phyloP scores from a whole-genome alignment of 2,797 vertebrate genomes.

The Sylvia borin region DNA sequence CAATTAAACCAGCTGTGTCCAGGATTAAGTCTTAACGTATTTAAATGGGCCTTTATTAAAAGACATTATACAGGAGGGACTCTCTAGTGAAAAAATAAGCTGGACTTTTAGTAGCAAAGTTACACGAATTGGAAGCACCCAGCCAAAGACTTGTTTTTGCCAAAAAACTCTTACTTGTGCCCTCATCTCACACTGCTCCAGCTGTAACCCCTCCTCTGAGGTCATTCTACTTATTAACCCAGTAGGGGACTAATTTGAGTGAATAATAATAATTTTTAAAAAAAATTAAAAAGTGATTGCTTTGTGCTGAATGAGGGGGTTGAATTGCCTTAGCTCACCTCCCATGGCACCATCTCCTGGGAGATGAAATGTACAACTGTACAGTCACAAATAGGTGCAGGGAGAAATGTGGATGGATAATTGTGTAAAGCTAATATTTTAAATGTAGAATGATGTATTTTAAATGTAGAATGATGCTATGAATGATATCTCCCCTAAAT shows the following conservation, averaged over 20 bases:
- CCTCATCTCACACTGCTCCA: background rate
- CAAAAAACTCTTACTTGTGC: background rate
- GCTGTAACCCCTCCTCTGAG: background rate
- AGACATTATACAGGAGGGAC: background rate
- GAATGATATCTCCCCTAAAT: background rate
- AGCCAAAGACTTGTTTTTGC: background rate
- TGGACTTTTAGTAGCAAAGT: background rate
- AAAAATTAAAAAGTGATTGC: background rate
- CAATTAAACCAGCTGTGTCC: background rate
- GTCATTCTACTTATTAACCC: conserved; percentile 3
- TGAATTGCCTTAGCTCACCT: background rate
- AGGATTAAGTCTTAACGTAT: background rate
- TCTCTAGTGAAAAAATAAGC: background rate
- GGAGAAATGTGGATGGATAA: background rate
- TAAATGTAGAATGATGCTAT: background rate
- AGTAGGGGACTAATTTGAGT: background rate
- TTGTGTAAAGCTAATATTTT: background rate
- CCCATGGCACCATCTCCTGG: background rate
- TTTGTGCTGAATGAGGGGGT: background rate
- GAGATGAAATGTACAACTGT: background rate
- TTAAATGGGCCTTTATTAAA: background rate
- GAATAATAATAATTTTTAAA: background rate
- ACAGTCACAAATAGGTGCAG: background rate
- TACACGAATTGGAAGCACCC: background rate
- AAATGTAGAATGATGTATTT: background rate